phyloP scores from a whole-genome alignment of 2,888 invertebrate species.

The Octonoba sinensis region DNA sequence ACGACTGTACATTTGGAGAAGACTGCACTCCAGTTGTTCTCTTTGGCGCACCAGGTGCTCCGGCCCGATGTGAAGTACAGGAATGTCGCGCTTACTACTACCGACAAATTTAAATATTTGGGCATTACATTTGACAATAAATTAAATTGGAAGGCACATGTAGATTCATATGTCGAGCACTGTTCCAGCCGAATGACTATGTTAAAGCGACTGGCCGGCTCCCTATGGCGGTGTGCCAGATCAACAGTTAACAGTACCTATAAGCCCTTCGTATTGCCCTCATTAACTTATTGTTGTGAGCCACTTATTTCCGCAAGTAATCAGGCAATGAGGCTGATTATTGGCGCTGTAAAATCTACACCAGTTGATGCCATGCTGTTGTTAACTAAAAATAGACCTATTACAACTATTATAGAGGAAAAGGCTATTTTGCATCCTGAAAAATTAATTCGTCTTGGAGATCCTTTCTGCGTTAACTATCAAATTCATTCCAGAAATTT shows the following conservation, averaged over 20 bases:
- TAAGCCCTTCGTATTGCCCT: slow-evolving; percentile 1
- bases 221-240: slow-evolving; percentile 5
- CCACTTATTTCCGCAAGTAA: slow-evolving; percentile 9
- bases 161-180: background rate
- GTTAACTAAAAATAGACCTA: background rate
- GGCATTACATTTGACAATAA: slow-evolving; percentile 9
- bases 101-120: slow-evolving; percentile 2
- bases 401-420: slow-evolving; percentile 3
- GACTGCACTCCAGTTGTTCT: slow-evolving; percentile 2
- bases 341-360: background rate
- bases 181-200: background rate
- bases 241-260: slow-evolving; percentile 12
- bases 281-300: slow-evolving; percentile 8
- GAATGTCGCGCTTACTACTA: background rate
- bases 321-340: background rate
- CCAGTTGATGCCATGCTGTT: background rate
- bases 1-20: slow-evolving; percentile 1
- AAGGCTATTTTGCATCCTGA: background rate
- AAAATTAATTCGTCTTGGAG: background rate
- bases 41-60: background rate
- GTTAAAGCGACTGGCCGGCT: slow-evolving; percentile 12
- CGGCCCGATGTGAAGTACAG: background rate
- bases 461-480: background rate
- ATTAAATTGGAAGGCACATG: slow-evolving; percentile 11
- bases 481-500: background rate